Conservation (phyloP, 1,140 invertebrate species). For the Aporrectodea caliginosa region DNA sequence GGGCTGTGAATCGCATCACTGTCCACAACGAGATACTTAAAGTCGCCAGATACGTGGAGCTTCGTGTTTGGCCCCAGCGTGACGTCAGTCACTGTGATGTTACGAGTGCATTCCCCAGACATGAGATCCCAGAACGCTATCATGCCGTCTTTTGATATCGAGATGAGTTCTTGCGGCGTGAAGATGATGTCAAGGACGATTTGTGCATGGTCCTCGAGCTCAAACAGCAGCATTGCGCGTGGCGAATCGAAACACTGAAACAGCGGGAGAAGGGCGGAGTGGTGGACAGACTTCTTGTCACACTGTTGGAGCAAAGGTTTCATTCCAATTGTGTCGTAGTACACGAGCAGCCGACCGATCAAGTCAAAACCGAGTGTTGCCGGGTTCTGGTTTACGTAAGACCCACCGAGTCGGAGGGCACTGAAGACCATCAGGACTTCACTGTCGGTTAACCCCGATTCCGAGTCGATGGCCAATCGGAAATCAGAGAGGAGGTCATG, state of each 20-base stretch:
- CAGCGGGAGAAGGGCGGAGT: slow-evolving; percentile 30
- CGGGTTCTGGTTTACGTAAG: slow-evolving; percentile 77
- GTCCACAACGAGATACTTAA: slow-evolving; percentile 29
- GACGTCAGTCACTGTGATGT: slow-evolving; percentile 13
- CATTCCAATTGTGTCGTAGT: slow-evolving; percentile 64
- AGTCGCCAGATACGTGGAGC: slow-evolving; percentile 26
- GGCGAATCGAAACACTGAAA: slow-evolving; percentile 34
- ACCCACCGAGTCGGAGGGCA: slow-evolving; percentile 69
- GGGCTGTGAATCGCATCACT: slow-evolving; percentile 25
- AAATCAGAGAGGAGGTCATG: slow-evolving; percentile 89
- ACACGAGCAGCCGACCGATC: slow-evolving; percentile 80
- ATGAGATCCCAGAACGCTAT: slow-evolving; percentile 32
- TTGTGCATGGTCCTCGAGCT: slow-evolving; percentile 30
- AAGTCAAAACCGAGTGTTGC: slow-evolving; percentile 94
- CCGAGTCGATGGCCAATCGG: slow-evolving; percentile 13
- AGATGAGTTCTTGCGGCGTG: slow-evolving; percentile 31
- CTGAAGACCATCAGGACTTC: slow-evolving; percentile 72
- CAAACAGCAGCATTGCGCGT: slow-evolving; percentile 31
- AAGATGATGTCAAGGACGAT: slow-evolving; percentile 30
- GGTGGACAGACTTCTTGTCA: slow-evolving; percentile 24
- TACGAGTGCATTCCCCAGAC: slow-evolving; percentile 28
- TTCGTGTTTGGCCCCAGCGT: slow-evolving; percentile 26
- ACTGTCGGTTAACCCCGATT: neutral
- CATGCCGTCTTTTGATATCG: slow-evolving; percentile 28
- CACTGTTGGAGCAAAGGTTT: slow-evolving; percentile 63